Conservation (phyloP, 2,888 invertebrate species). For the Gortyna flavago region DNA sequence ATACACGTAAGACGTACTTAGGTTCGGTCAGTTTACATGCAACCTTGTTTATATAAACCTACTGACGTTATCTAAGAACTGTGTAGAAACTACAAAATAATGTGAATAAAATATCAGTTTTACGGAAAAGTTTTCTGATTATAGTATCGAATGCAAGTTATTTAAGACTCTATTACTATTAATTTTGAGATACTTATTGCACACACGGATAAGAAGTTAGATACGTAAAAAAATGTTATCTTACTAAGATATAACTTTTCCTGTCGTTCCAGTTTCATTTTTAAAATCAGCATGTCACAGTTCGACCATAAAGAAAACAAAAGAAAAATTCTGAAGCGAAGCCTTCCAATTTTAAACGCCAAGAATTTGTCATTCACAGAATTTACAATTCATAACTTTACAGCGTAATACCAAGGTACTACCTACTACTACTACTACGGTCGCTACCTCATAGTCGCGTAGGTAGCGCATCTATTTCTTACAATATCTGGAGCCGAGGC, state of each 20-base stretch:
- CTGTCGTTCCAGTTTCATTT: neutral
- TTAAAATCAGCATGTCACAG: neutral
- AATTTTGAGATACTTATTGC: neutral
- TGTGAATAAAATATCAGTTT: constrained; percentile 12
- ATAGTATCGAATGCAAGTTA: neutral
- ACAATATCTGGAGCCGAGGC: constrained; percentile 70
- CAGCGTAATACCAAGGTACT: constrained; percentile 35
- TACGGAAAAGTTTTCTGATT: neutral
- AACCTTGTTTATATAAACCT: constrained; percentile 28
- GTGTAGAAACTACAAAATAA: neutral
- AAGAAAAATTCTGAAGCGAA: neutral
- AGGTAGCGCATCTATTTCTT: constrained; percentile 74
- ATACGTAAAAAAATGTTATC: neutral
- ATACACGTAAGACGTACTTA: constrained; percentile 45
- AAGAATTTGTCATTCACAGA: constrained; percentile 31
- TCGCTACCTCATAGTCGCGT: constrained; percentile 22
- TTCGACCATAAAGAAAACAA: neutral
- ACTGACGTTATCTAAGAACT: constrained; percentile 13
- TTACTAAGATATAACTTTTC: neutral
- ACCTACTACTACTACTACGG: too few relatives aligned
- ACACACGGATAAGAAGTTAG: neutral
- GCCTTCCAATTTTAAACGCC: constrained; percentile 17
- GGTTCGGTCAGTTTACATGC: constrained; percentile 47
- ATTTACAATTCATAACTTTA: constrained; percentile 41
- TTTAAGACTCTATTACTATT: neutral